Evolutionary conservation across 2,113 vertebrate species (phyloP).

Genomic region (Agapornis roseicollis): DNA sequence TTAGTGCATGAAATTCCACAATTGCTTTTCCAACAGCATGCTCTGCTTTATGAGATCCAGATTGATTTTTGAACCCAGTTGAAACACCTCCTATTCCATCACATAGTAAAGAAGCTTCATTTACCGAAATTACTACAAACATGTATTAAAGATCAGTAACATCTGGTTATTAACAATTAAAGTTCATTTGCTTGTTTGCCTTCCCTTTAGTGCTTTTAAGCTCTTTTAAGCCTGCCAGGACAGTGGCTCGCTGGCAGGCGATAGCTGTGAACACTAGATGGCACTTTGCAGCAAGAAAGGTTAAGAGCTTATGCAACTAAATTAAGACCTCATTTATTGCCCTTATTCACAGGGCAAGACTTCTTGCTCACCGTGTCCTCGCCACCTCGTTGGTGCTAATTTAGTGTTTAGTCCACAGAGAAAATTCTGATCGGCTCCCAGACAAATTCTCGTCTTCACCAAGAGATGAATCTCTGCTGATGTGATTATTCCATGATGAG

Average conservation of each 20-base stretch:
- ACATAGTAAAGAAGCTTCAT: neutral
- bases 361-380: neutral
- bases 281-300: slow-evolving; percentile 70
- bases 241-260: neutral
- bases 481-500: neutral
- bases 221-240: neutral
- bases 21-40: fast-evolving
- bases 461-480: neutral
- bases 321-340: neutral
- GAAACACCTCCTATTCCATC: neutral
- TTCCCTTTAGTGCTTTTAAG: neutral
- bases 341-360: neutral
- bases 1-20: neutral
- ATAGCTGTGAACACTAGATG: slow-evolving; percentile 67
- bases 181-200: neutral
- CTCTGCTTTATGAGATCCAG: neutral
- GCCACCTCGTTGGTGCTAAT: neutral
- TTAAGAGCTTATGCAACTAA: neutral
- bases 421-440: neutral
- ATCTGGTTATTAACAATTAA: neutral
- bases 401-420: neutral
- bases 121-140: neutral
- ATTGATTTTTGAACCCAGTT: neutral
- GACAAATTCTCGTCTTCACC: neutral
- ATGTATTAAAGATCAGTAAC: neutral